Evolutionary conservation across 2,888 invertebrate genomes (phyloP), one percentile per base, ranked within the genome.

Genomic region (Leucania comma): DNA sequence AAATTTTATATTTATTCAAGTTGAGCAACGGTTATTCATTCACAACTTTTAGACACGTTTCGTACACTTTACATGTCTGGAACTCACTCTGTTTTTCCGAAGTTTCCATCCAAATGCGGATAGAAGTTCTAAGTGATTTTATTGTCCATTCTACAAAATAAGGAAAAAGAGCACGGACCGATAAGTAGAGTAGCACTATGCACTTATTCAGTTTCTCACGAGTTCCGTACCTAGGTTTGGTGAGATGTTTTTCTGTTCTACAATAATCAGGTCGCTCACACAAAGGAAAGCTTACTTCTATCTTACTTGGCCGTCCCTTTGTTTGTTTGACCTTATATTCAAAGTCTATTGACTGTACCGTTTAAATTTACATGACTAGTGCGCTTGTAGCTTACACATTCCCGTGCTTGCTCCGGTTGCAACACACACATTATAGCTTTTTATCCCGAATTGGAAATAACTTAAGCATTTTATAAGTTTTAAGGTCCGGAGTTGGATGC

Each of bases 391-490:
- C 65, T 22, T 57, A 69, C 9, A 62, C 68, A 59, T 29, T 68
- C 60, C 56, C 51, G 35, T 61, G 64, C 46, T 53, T 53, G 58
- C 60, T 70, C 59, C 38, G 50, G 67, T 68, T 68, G 63, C 73
- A 68, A 76, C 65, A 79, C 83, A 85, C 80, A 81, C 71, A 82
- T 74, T 84, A 84, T 87, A 88, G 82, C 86, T 89, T 90, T n/a
- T 89, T 88, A 88, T 89, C 83, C 79, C 71, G 87, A 89, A 92
- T 88, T 86, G 88, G 88, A 89, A 90, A 91, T 91, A 92, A 93
- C 89, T 93, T 89, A 81, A 87, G 90, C 90, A 91, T 92, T 94
- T 93, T 92, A 91, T 90, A 93, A 93, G 91, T 93, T 93, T 92
- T 92, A 93, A 93, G 92, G 90, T 92, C 88, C 90, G 80, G 88